Conservation (phyloP, 2,113 vertebrate genomes). For the Anoura caudifer region DNA sequence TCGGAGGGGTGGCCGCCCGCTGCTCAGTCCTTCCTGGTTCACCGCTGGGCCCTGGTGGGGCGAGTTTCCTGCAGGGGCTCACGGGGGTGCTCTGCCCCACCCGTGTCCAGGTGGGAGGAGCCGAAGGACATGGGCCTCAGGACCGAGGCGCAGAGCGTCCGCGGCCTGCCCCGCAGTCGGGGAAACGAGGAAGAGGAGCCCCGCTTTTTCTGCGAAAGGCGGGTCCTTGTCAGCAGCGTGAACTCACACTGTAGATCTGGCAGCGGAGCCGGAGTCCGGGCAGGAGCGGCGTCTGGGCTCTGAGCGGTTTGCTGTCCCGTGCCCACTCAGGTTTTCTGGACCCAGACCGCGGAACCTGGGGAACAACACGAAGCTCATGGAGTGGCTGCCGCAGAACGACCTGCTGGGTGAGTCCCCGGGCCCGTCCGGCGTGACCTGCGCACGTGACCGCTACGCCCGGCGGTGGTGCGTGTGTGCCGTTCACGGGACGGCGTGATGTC, state of each 20-base stretch:
- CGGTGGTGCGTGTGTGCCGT: neutral
- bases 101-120: neutral
- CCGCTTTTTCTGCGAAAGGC: accelerated
- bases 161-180: neutral
- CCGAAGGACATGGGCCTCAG: neutral
- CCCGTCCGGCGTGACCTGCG: too few relatives aligned
- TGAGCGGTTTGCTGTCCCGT: conserved; percentile 13
- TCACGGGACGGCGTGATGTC: neutral
- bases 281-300: neutral
- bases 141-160: too few relatives aligned
- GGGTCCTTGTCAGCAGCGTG: neutral
- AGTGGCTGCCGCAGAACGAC: conserved; percentile 99
- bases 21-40: neutral
- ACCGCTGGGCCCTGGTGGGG: too few relatives aligned
- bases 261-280: accelerated
- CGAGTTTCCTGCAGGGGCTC: neutral
- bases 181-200: neutral
- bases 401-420: conserved; percentile 80
- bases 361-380: conserved; percentile 97
- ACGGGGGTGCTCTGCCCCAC: neutral
- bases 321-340: conserved; percentile 91
- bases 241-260: accelerated
- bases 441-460: neutral
- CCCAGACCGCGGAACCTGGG: conserved; percentile 93
- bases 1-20: neutral